A percentile compares a stretch with the other conserved stretches of the same genome.
These are phyloP conservation scores for Rynchops niger DNA, from an alignment of 2,113 vertebrate genomes.

Conservation along the genomic window DNA sequence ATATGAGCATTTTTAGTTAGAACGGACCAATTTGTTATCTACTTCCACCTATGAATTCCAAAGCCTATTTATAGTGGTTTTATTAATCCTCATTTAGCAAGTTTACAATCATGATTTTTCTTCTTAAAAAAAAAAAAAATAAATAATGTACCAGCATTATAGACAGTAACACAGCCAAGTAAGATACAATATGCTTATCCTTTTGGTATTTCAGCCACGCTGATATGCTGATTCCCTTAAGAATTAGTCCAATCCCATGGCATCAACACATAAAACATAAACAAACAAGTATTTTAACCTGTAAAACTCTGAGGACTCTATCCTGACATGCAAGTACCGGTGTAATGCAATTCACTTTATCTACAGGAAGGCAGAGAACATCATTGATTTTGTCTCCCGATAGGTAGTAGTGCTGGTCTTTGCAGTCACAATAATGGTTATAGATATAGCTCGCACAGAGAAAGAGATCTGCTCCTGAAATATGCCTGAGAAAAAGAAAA, in stretches of 20 bases:
- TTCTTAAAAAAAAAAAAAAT: background rate
- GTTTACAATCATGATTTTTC: background rate
- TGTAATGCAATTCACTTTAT: conserved; percentile 74
- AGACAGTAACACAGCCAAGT: background rate
- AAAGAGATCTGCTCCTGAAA: conserved; percentile 92
- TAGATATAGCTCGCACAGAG: conserved; percentile 96
- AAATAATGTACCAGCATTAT: background rate
- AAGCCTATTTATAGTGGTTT: background rate
- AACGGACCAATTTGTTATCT: background rate
- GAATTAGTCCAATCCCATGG: background rate
- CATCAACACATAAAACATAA: background rate
- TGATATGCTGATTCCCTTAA: background rate
- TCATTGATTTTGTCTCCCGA: conserved; percentile 98
- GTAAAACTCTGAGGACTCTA: conserved; percentile 88
- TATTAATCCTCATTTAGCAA: background rate
- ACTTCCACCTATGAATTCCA: background rate
- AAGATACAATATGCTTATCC: background rate
- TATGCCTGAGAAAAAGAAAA: conserved; percentile 74
- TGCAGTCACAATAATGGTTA: conserved; percentile 98
- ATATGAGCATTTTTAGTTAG: background rate
- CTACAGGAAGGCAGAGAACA: conserved; percentile 88
- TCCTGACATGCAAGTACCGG: conserved; percentile 94
- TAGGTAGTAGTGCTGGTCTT: conserved; percentile 95
- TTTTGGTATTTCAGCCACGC: background rate
- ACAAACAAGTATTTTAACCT: conserved; percentile 75